A percentile compares a stretch with the other conserved stretches of the same genome.
These are phyloP conservation scores for Macrotus californicus DNA, from an alignment of 2,113 vertebrate species.

Conservation along the genomic window DNA sequence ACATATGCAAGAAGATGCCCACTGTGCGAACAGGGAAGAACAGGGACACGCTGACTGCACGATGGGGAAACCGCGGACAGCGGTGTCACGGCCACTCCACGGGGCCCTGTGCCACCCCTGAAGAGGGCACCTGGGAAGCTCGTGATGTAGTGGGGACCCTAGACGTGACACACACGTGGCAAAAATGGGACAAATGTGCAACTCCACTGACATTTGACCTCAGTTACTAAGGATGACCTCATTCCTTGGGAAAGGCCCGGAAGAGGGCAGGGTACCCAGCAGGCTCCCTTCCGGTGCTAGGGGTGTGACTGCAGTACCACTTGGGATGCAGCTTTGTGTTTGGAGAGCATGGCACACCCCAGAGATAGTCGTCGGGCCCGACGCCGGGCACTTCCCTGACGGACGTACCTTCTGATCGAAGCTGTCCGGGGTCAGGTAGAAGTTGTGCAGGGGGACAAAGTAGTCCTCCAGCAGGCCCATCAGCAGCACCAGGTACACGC, in stretches of 20 bases:
- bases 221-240: fast-evolving
- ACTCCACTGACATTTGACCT: fast-evolving
- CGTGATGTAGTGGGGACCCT: fast-evolving
- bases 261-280: fast-evolving
- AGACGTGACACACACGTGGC: fast-evolving
- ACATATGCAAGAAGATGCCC: not conserved
- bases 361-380: fast-evolving
- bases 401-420: constrained; percentile 93
- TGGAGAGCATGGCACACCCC: fast-evolving
- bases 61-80: fast-evolving
- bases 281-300: not conserved
- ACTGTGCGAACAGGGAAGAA: not conserved
- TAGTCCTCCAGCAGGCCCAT: constrained; percentile 96
- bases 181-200: fast-evolving
- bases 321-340: fast-evolving
- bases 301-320: fast-evolving
- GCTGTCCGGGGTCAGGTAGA: constrained; percentile 94
- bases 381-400: fast-evolving
- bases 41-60: not conserved
- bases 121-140: fast-evolving
- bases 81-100: fast-evolving
- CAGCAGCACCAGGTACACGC: constrained; percentile 94
- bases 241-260: fast-evolving
- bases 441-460: constrained; percentile 95
- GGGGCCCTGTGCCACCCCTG: not conserved